A percentile compares a stretch with the other conserved stretches of the same genome.
phyloP scores from a whole-genome alignment of 2,797 vertebrate genomes.

The Lemur catta region DNA sequence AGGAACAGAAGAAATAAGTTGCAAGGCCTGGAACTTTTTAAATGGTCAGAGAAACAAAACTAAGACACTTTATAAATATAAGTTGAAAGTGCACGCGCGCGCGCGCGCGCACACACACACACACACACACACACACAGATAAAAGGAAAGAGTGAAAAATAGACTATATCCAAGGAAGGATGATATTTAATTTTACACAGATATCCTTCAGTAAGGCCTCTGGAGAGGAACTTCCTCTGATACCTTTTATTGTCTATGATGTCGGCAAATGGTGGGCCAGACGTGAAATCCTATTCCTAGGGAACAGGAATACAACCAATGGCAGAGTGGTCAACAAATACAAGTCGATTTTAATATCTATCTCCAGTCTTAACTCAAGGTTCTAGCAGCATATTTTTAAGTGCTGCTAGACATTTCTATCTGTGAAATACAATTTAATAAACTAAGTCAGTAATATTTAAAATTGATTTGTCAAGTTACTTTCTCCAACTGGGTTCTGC shows the following conservation, averaged over 20 bases:
- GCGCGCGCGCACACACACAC: not conserved
- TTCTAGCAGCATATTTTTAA: not conserved
- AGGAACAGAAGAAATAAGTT: not conserved
- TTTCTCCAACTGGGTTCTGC: not conserved
- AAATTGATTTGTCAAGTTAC: not conserved
- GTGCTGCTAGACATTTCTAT: not conserved
- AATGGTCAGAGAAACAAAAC: not conserved
- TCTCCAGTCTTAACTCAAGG: not conserved
- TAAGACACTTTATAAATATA: not conserved
- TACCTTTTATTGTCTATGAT: not conserved
- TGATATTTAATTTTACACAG: not conserved
- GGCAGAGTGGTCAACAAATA: not conserved
- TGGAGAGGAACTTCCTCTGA: not conserved
- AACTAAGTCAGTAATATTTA: not conserved
- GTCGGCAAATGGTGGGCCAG: not conserved
- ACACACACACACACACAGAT: not conserved
- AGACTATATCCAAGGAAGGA: not conserved
- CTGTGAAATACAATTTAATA: not conserved
- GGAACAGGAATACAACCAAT: not conserved
- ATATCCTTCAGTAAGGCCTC: not conserved
- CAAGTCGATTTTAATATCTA: conserved; percentile 1
- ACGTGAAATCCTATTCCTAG: not conserved
- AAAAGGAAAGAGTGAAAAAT: not conserved
- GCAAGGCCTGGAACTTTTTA: not conserved
- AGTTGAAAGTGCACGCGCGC: not conserved